Evolutionary conservation across 2,888 invertebrate species (phyloP), one percentile per base, ranked within the genome.

Genomic region (Scaptomyza polygonia): DNA sequence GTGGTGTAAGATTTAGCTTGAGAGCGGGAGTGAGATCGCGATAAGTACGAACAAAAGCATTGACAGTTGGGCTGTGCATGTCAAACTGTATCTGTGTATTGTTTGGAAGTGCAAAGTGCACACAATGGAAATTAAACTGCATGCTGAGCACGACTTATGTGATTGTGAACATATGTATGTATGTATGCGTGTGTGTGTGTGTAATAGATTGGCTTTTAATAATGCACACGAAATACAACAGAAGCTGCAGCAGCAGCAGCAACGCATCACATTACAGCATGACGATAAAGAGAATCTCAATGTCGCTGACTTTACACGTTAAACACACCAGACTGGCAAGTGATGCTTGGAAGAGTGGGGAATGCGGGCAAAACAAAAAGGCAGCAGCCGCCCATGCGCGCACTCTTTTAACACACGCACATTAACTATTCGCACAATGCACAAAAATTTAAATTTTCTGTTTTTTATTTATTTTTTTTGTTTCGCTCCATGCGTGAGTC

Each of bases 401-500:
- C 47, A 12, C 29, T n/a, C 43, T 18, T 55, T 30, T 25, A 30
- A 45, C 9, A 40, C 49, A 49, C 21, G 32, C 56, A 57, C 40
- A 70, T 42, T 47, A 18, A 3, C 30, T n/a, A 43, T 58, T 55
- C 45, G 54, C 45, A 65, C n/a, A 48, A 8, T 48, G 48, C 48
- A 48, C 42, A 48, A 34, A 51, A 39, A 54, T 16, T 7, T 34
- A 44, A 49, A 42, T 42, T 34, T 34, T 25, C 12, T 43, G 36
- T 53, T 49, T n/a, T 40, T 66, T 49, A 47, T 53, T 32, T 48
- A 21, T 42, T 36, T 40, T 52, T 52, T 44, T 43, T 30, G 49
- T 43, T 75, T 65, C 51, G 51, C 40, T 71, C 42, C 48, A 67
- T 71, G 61, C 61, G 69, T 71, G 51, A 62, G 78, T 66, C 79